These are phyloP conservation scores for Drosophila kanapiae DNA, from an alignment of 1,140 invertebrate genomes.

Conservation along the genomic window DNA sequence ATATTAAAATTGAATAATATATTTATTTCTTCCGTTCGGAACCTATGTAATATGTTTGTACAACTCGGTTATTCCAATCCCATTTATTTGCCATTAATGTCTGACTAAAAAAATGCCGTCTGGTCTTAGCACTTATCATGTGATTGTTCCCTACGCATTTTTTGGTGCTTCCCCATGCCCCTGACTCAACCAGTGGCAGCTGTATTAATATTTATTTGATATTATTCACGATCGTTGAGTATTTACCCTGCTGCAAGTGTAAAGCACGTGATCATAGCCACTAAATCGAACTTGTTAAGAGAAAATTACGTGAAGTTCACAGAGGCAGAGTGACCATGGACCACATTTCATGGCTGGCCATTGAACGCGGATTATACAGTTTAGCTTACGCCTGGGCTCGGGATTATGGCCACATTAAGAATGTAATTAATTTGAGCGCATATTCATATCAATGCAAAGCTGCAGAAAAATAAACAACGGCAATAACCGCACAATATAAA, in stretches of 20 bases:
- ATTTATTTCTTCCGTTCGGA: slow-evolving; percentile 24
- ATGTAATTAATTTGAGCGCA: slow-evolving; percentile 75
- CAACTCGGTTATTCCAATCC: slow-evolving; percentile 12
- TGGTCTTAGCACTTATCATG: slow-evolving; percentile 16
- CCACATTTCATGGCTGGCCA: slow-evolving; percentile 39
- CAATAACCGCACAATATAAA: slow-evolving; percentile 28
- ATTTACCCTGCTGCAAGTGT: slow-evolving; percentile 19
- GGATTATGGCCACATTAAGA: slow-evolving; percentile 72
- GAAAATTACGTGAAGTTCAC: slow-evolving; percentile 1
- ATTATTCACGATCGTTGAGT: slow-evolving; percentile 18
- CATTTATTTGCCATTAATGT: slow-evolving; percentile 12
- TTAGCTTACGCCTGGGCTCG: slow-evolving; percentile 47
- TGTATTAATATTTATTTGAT: slow-evolving; percentile 41
- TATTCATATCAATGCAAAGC: slow-evolving; percentile 58
- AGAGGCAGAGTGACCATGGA: slow-evolving; percentile 11
- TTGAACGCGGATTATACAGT: slow-evolving; percentile 52
- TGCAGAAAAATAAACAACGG: slow-evolving; percentile 53
- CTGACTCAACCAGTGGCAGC: slow-evolving; percentile 32
- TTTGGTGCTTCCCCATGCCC: slow-evolving; percentile 29
- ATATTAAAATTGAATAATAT: slow-evolving; percentile 33
- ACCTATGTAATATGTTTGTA: slow-evolving; percentile 26
- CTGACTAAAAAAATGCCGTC: slow-evolving; percentile 1
- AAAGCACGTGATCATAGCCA: slow-evolving; percentile 38
- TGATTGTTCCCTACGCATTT: slow-evolving; percentile 23
- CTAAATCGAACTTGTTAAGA: not conserved